Base-by-base conservation (phyloP, 2,888 invertebrate species). In the Euplexia lucipara region DNA sequence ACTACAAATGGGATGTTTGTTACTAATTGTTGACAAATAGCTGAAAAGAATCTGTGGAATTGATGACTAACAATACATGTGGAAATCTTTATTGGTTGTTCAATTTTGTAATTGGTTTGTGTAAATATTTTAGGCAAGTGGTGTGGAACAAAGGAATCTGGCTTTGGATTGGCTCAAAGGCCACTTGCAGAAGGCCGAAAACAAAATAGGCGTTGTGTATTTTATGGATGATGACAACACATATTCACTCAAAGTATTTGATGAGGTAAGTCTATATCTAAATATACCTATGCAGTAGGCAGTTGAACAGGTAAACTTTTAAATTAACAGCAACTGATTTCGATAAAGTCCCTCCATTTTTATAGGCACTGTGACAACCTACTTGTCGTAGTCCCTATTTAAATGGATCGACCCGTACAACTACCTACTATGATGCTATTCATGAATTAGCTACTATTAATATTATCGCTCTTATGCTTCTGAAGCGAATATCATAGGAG, bases 161-260 rank as follows among this genome's bases (percentile, higher is more conserved):
- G 99, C 98, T 0, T 89, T 99, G 37, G 95, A 96, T 54, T 99
- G 99, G 99, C 92, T 98, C 0, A 93, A 98, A 71, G 93, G 96
- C 1, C 96, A 97, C 89, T 90, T 96, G 35, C 66, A 81, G 44
- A 81, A 88, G 26, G 89, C 93, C n/a, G 94, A 95, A 42, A 95
- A 96, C 84, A 95, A 96, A 79, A 90, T 96, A 83, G 97, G 98
- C 14, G 96, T 99, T 41, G 97, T 99, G 0, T 99, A 98, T 91
- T 99, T 99, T 90, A 99, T 99, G 95, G 99, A 99, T 87, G 99
- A 99, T 90, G 99, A 99, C 88, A 99, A 99, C 89, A 97, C 99
- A 0, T 99, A 99, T 88, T 97, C 98, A 51, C 90, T 98, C 32
- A 97, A 98, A 89, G 90, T 99, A 12, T 99, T 99, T 93, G 96